Evolutionary conservation across 1,140 invertebrate genomes (phyloP).

Genomic region (Penaeus chinensis): DNA sequence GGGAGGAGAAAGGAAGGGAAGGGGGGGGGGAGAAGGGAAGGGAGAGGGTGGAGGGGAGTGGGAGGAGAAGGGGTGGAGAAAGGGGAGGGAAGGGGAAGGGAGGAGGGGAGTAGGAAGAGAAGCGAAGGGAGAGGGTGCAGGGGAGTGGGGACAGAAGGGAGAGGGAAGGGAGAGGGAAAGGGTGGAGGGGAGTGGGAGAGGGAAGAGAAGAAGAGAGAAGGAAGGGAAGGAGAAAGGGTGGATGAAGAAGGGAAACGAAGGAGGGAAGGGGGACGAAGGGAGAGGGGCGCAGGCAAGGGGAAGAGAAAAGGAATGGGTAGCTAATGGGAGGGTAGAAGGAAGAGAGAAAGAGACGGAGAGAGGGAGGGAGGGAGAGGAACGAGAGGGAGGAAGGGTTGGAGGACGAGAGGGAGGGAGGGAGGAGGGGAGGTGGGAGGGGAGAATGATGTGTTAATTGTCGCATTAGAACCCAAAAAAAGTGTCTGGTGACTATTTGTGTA

Average conservation of each 20-base stretch:
- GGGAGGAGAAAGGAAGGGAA: too few relatives aligned
- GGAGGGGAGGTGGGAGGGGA: too few relatives aligned
- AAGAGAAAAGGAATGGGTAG: not conserved
- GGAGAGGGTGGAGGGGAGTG: not conserved
- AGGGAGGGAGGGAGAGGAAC: not conserved
- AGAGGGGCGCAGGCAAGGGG: conserved; percentile 15
- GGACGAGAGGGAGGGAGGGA: too few relatives aligned
- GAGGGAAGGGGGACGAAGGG: conserved; percentile 23
- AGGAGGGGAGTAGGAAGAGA: not conserved
- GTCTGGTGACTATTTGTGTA: too few relatives aligned
- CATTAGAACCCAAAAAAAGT: too few relatives aligned
- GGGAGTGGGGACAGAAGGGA: not conserved
- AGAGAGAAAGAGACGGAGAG: not conserved
- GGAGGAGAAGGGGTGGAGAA: not conserved
- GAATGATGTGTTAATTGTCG: too few relatives aligned
- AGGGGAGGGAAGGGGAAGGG: not conserved
- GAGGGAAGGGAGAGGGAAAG: not conserved
- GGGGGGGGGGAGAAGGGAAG: not conserved
- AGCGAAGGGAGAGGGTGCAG: not conserved
- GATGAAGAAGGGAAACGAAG: conserved; percentile 8
- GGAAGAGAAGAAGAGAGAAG: not conserved
- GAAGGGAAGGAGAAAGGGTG: conserved; percentile 4
- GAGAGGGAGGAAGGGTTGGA: too few relatives aligned
- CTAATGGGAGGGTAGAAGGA: not conserved
- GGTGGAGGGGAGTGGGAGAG: not conserved